These are phyloP conservation scores for Pterostichus niger DNA, from an alignment of 2,888 invertebrate species.

Conservation along the genomic window DNA sequence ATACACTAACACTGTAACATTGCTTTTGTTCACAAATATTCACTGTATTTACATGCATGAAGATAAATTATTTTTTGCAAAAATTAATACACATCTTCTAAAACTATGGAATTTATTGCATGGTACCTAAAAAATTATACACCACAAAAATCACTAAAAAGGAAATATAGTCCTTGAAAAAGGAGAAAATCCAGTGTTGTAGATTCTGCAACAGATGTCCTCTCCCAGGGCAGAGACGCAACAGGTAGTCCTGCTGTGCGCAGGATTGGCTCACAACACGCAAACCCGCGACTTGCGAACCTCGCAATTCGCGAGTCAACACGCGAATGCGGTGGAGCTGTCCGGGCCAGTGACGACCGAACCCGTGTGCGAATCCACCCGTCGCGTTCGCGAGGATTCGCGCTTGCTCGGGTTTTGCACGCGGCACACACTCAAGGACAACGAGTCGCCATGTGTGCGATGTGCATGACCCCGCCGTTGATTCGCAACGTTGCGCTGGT, in stretches of 20 bases:
- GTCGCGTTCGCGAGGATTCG: conserved; percentile 69
- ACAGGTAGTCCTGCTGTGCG: conserved; percentile 48
- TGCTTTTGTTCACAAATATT: background rate
- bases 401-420: conserved; percentile 74
- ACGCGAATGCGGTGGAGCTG: conserved; percentile 72
- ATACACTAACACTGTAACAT: background rate
- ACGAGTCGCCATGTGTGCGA: conserved; percentile 71
- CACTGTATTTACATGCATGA: background rate
- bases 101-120: background rate
- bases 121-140: background rate
- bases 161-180: background rate
- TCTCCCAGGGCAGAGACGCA: conserved; percentile 9
- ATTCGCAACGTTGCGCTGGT: conserved; percentile 76
- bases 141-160: too few relatives aligned
- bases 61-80: background rate
- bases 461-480: conserved; percentile 72
- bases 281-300: conserved; percentile 38
- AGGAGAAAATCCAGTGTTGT: too few relatives aligned
- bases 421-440: conserved; percentile 70
- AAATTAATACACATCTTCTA: too few relatives aligned
- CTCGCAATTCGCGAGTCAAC: conserved; percentile 72
- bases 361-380: conserved; percentile 55
- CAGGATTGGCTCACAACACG: conserved; percentile 22
- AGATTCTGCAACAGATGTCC: conserved; percentile 30
- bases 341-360: conserved; percentile 38